phyloP scores from a whole-genome alignment of 2,797 vertebrate genomes.

The Periparus ater region DNA sequence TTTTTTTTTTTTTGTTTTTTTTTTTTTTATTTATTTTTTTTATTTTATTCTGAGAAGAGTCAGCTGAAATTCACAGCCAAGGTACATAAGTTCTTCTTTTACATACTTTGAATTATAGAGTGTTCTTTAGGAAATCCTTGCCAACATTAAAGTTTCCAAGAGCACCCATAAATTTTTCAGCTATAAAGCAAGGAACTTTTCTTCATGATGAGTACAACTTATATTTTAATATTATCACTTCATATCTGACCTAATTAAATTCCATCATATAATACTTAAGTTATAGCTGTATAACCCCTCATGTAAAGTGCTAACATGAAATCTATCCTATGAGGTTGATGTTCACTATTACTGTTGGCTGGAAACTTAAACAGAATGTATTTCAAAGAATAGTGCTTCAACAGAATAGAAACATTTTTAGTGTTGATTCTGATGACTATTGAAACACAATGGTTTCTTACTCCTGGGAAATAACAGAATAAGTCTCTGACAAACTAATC shows the following conservation, averaged over 20 bases:
- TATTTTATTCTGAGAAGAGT: neutral
- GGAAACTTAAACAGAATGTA: neutral
- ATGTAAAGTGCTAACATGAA: slow-evolving; percentile 1
- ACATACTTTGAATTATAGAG: neutral
- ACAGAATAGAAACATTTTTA: neutral
- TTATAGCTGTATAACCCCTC: neutral
- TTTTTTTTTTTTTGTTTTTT: neutral
- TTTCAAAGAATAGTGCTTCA: neutral
- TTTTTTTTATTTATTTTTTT: neutral
- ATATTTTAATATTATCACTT: slow-evolving; percentile 34
- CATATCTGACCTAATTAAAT: slow-evolving; percentile 28
- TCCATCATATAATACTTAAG: neutral
- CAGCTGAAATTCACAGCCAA: slow-evolving; percentile 12
- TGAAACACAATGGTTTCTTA: neutral
- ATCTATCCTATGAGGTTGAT: neutral
- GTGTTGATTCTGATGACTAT: neutral
- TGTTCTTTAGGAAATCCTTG: neutral
- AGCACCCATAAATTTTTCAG: neutral
- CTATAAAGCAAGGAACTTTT: neutral
- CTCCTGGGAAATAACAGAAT: neutral
- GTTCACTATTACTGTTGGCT: neutral
- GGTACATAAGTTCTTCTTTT: neutral
- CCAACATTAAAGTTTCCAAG: neutral
- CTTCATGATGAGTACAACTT: neutral
- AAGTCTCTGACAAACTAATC: neutral